phyloP scores from a whole-genome alignment of 2,888 invertebrate genomes.

The Spisula solida region DNA sequence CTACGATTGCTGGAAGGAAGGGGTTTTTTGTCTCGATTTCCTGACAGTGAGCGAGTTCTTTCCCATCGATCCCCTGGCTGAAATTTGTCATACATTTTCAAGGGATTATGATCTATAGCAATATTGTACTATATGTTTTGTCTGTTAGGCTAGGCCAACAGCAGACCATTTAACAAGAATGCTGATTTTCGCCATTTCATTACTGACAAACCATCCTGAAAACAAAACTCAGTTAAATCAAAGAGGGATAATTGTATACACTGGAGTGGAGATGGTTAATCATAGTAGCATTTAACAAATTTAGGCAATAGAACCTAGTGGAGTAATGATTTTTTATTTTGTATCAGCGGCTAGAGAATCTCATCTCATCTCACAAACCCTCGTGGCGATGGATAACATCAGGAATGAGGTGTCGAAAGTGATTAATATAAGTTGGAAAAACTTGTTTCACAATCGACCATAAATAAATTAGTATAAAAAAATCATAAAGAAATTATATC shows the following conservation, averaged over 20 bases:
- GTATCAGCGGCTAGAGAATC: no score
- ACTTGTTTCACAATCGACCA: no score
- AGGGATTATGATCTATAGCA: constrained; percentile 21
- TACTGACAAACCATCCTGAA: neutral
- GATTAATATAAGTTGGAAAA: no score
- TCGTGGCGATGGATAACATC: no score
- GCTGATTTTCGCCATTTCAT: neutral
- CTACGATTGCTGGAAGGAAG: neutral
- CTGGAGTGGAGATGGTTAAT: no score
- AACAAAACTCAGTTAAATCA: neutral
- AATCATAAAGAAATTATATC: no score
- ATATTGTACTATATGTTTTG: neutral
- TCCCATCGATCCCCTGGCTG: constrained; percentile 39
- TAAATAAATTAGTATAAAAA: no score
- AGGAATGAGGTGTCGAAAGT: no score
- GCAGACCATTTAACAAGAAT: neutral
- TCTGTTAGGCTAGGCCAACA: neutral
- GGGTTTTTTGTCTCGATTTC: constrained; percentile 21
- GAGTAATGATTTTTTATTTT: no score
- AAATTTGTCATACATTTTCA: constrained; percentile 48
- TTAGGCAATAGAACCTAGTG: no score
- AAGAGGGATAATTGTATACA: neutral
- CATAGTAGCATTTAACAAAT: no score
- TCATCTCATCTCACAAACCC: no score
- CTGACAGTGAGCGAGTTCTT: constrained; percentile 15